Conservation (phyloP, 1,140 invertebrate genomes). For the Ladona fulva region DNA sequence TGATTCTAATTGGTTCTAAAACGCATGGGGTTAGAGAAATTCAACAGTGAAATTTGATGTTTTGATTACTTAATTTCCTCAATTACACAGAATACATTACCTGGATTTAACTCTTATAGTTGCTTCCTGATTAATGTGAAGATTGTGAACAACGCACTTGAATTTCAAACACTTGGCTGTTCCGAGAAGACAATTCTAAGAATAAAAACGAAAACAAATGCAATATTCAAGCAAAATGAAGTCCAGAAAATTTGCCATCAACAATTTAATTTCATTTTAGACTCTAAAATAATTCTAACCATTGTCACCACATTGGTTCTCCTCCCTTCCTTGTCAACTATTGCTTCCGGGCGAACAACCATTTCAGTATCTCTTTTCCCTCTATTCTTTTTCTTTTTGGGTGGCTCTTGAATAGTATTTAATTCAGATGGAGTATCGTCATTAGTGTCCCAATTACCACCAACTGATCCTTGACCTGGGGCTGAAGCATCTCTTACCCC, state of each 20-base stretch:
- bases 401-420: not conserved
- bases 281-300: slow-evolving; percentile 42
- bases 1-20: too few relatives aligned
- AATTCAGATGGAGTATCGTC: slow-evolving; percentile 13
- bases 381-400: slow-evolving; percentile 28
- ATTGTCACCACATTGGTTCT: slow-evolving; percentile 64
- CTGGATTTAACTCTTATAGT: slow-evolving; percentile 69
- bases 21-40: too few relatives aligned
- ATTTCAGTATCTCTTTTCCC: slow-evolving; percentile 59
- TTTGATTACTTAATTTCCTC: too few relatives aligned
- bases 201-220: slow-evolving; percentile 23
- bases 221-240: too few relatives aligned
- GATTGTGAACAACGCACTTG: slow-evolving; percentile 64
- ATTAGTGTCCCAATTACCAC: not conserved
- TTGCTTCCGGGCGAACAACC: slow-evolving; percentile 59
- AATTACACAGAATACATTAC: slow-evolving; percentile 29
- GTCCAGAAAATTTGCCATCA: too few relatives aligned
- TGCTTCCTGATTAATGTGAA: slow-evolving; percentile 60
- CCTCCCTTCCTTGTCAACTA: slow-evolving; percentile 59
- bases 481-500: slow-evolving; percentile 17
- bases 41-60: too few relatives aligned
- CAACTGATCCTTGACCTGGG: not conserved
- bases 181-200: slow-evolving; percentile 63
- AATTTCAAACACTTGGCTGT: slow-evolving; percentile 83
- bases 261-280: too few relatives aligned